Evolutionary conservation across 2,797 vertebrate genomes (phyloP).

Genomic region (Phylloscopus collybita): DNA sequence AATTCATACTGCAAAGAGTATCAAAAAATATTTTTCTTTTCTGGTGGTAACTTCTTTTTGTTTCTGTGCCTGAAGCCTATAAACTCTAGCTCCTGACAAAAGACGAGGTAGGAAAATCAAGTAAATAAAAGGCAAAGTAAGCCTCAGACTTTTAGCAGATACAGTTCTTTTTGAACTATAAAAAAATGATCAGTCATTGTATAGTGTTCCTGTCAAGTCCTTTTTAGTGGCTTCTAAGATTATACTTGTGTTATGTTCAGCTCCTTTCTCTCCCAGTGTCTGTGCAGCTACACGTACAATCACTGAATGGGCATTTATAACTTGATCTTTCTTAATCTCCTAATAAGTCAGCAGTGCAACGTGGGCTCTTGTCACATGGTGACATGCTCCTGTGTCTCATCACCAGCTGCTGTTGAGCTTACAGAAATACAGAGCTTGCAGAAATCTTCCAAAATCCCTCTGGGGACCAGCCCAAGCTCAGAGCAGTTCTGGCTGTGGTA

Average conservation of each 20-base stretch:
- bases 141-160: not conserved
- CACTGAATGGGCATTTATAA: not conserved
- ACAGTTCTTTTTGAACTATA: not conserved
- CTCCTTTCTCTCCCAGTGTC: not conserved
- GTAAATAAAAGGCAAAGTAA: not conserved
- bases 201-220: not conserved
- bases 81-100: not conserved
- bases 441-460: not conserved
- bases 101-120: not conserved
- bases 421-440: not conserved
- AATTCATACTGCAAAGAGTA: not conserved
- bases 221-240: not conserved
- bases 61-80: not conserved
- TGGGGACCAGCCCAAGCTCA: not conserved
- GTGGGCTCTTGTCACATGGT: not conserved
- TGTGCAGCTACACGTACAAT: not conserved
- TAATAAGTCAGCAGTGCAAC: not conserved
- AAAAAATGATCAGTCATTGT: not conserved
- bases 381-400: not conserved
- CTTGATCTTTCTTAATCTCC: not conserved
- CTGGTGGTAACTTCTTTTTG: not conserved
- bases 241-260: not conserved
- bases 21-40: not conserved
- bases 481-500: not conserved
- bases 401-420: not conserved